phyloP scores from a whole-genome alignment of 2,113 vertebrate species.

The Ctenodactylus gundi region DNA sequence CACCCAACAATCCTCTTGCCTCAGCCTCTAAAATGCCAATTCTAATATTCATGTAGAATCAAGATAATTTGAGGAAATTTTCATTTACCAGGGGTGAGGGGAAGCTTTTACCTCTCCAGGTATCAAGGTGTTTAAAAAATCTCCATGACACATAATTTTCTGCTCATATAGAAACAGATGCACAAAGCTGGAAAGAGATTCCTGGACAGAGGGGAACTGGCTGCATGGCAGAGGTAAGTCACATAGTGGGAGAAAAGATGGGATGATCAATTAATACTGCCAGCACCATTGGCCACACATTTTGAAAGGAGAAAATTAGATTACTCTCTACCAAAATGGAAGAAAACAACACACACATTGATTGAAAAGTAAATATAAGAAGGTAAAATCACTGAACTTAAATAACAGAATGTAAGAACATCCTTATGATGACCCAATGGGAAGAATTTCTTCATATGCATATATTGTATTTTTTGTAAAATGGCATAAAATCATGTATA shows the following conservation, averaged over 20 bases:
- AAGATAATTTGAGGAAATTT: neutral
- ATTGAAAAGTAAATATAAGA: constrained; percentile 22
- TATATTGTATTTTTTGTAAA: neutral
- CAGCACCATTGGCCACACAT: neutral
- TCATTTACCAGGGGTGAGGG: too few species aligned
- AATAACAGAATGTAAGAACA: neutral
- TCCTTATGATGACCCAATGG: neutral
- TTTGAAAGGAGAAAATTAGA: neutral
- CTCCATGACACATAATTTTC: too few species aligned
- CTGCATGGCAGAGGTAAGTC: neutral
- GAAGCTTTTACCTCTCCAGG: neutral
- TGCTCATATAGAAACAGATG: neutral
- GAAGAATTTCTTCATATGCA: neutral
- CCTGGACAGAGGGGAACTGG: neutral
- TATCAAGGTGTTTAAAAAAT: too few species aligned
- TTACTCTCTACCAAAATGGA: neutral
- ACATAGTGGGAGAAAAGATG: neutral
- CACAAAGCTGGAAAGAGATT: neutral
- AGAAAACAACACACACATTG: neutral
- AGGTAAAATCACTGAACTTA: neutral
- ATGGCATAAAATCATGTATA: too few species aligned
- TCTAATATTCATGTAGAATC: neutral
- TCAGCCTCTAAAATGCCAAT: too few species aligned
- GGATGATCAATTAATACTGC: neutral
- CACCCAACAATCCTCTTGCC: too few species aligned